Evolutionary conservation across 2,113 vertebrate genomes (phyloP), one percentile per base, ranked within the genome.

Genomic region (Aleadryas rufinucha): DNA sequence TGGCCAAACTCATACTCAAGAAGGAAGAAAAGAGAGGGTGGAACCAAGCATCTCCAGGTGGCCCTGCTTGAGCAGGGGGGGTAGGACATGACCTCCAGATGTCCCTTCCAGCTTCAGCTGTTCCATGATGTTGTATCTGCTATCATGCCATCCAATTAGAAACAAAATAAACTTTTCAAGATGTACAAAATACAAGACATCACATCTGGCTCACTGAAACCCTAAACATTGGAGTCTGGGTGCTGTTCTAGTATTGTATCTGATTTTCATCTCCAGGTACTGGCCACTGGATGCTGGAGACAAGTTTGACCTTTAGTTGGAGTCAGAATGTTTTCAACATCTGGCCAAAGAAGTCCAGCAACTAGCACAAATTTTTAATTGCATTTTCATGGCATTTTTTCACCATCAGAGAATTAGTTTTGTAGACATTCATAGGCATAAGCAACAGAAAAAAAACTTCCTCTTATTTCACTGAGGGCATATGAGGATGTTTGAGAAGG

Each of bases 41-140:
- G 42, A 71, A 54, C 6, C 11, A 84, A 66, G 3, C 0, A 0
- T 18, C 4, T 54, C 20, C 35, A 26, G 9, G 26, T 1, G 1
- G 7, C 21, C 19, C n/a, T 54, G 21, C 33, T 30, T 52, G 30
- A 72, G 37, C 16, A 50, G 13, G 1, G 6, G 0, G 2, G 3
- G 4, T 26, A 66, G 11, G n/a, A 59, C 24, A 2, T 31, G 20
- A 44, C 27, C 2, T 74, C 10, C 31, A 82, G 27, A 82, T 7
- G 4, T 47, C 14, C 7, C 19, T 70, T 78, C 41, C 65, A 78
- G 24, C 1, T 13, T 13, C 63, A 66, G 5, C 6, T 3, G 15
- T 23, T 57, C 30, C 59, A 3, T 49, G 24, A 13, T 54, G 68
- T 59, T 49, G 0, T 11, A 64, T 17, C 27, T 79, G 22, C 31